phyloP scores from a whole-genome alignment of 2,888 invertebrate genomes.

The Scaptomyza tumidula region DNA sequence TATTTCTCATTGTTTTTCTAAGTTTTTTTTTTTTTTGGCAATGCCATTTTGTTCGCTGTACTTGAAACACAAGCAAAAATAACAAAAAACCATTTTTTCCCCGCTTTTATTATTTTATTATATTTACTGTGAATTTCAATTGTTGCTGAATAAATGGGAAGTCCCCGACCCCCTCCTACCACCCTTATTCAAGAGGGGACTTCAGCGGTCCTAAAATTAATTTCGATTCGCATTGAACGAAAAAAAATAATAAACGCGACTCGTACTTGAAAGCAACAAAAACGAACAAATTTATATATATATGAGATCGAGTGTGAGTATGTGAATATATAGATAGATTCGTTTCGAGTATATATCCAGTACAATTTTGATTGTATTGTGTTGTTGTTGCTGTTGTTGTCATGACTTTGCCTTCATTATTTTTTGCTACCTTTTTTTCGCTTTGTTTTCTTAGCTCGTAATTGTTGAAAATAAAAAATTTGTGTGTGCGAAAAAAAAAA shows the following conservation, averaged over 20 bases:
- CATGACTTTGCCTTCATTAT: slow-evolving; percentile 55
- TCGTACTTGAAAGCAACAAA: slow-evolving; percentile 58
- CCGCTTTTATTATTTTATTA: slow-evolving; percentile 18
- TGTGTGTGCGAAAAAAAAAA: slow-evolving; percentile 28
- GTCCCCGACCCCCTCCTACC: not conserved
- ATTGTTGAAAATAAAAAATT: slow-evolving; percentile 24
- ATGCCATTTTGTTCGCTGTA: slow-evolving; percentile 49
- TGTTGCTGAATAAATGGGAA: slow-evolving; percentile 46
- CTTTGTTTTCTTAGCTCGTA: slow-evolving; percentile 38
- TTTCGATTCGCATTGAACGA: slow-evolving; percentile 67
- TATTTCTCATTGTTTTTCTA: slow-evolving; percentile 22
- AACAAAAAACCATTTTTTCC: slow-evolving; percentile 23
- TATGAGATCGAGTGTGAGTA: slow-evolving; percentile 7
- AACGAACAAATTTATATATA: slow-evolving; percentile 11
- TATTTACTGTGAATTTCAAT: slow-evolving; percentile 56
- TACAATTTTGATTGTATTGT: slow-evolving; percentile 16
- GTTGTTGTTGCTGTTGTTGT: slow-evolving; percentile 8
- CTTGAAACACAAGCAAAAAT: slow-evolving; percentile 43
- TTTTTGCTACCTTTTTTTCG: slow-evolving; percentile 37
- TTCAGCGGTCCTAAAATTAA: slow-evolving; percentile 63
- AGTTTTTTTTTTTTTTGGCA: slow-evolving; percentile 27
- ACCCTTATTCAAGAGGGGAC: not conserved
- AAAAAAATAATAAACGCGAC: slow-evolving; percentile 29
- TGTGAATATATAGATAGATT: slow-evolving; percentile 32
- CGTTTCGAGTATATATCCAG: slow-evolving; percentile 1